These are phyloP conservation scores for Cistogaster globosa DNA, from an alignment of 2,888 invertebrate genomes.

Conservation along the genomic window DNA sequence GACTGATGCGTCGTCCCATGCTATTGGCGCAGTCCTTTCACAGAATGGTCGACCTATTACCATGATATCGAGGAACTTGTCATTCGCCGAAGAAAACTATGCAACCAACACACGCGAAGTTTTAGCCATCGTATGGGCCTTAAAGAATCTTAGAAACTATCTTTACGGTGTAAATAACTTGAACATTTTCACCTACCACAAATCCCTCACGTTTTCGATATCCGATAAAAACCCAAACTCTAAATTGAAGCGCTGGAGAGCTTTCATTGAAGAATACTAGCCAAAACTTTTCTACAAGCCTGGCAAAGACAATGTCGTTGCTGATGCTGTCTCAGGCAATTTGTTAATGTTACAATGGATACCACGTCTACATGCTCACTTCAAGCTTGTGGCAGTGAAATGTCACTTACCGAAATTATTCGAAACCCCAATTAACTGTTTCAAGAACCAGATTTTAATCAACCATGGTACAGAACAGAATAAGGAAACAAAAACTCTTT, in stretches of 20 bases:
- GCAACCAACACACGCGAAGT: slow-evolving; percentile 74
- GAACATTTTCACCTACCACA: slow-evolving; percentile 70
- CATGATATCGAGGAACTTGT: slow-evolving; percentile 40
- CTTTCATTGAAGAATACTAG: slow-evolving; percentile 44
- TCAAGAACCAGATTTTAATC: background rate
- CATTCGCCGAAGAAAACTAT: slow-evolving; percentile 24
- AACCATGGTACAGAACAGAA: background rate
- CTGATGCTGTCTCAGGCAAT: slow-evolving; percentile 48
- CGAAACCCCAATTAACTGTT: background rate
- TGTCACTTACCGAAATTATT: background rate
- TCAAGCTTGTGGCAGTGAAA: background rate
- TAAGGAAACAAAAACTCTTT: background rate
- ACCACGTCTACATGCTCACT: background rate
- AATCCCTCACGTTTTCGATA: slow-evolving; percentile 69
- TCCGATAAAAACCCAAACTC: slow-evolving; percentile 69
- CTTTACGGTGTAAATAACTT: slow-evolving; percentile 76
- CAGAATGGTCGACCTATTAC: slow-evolving; percentile 33
- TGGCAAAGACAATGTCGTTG: slow-evolving; percentile 62
- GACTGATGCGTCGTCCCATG: slow-evolving; percentile 48
- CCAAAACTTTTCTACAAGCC: slow-evolving; percentile 54
- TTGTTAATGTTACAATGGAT: background rate
- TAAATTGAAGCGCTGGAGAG: slow-evolving; percentile 38
- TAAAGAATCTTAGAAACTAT: slow-evolving; percentile 79
- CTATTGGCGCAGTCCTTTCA: slow-evolving; percentile 55
- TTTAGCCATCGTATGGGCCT: slow-evolving; percentile 78